Base-by-base conservation (phyloP, 2,113 vertebrate species). In the Dromiciops gliroides region DNA sequence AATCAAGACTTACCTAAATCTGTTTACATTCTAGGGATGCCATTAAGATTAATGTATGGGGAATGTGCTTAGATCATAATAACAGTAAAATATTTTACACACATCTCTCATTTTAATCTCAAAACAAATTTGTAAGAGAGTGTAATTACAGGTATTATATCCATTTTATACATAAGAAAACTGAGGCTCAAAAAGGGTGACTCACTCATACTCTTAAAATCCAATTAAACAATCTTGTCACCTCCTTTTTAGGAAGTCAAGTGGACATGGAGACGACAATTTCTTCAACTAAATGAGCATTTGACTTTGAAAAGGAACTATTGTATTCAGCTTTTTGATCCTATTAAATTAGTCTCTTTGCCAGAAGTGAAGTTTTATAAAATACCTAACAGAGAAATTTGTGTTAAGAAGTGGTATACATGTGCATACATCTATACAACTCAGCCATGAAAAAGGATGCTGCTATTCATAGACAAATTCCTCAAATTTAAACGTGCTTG, bases 271-370 rank as follows among this genome's bases (percentile, higher is more conserved):
- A 97, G 97, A 97, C 97, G 93, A 97, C 97, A 92, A 97, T 97
- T 97, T 96, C 92, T 90, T 97, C 90, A 88, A 91, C 95, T 96
- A 97, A 97, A 97, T 95, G 96, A 97, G 93, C 93, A 92, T 97
- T 97, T 97, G 93, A 92, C 96, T 97, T 97, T 96, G 96, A 96
- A 95, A 94, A 97, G 92, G 97, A 96, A 97, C 88, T 96, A 93
- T 97, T 97, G 97, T 96, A 95, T 95, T 95, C 96, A 96, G 97
- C 97, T 96, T 97, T 97, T 97, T 97, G 95, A 96, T 94, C 94
- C 96, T 88, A 93, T 90, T 97, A 94, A 90, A 96, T 95, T 50
- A 95, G 92, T 90, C 96, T 92, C 92, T 95, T 97, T 96, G 92
- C 90, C 90, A 95, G 96, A 96, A 96, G 91, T 96, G 96, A 96